Conservation (phyloP, 2,797 vertebrate genomes). For the Aulostomus chinensis region DNA sequence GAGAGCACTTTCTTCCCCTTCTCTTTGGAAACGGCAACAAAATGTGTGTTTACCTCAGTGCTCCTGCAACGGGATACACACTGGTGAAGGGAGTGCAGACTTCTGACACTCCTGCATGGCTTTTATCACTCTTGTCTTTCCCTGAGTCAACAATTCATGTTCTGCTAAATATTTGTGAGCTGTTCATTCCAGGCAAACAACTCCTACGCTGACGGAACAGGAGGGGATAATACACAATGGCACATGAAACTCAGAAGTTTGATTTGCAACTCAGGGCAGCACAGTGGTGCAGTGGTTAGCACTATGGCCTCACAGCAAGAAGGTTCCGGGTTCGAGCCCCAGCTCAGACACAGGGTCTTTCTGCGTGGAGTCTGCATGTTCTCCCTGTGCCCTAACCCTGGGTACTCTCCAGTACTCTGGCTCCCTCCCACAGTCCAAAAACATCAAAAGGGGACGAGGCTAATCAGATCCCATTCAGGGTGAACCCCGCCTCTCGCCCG, state of each 20-base stretch:
- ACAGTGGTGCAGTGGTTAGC: too few relatives aligned
- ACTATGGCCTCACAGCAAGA: too few relatives aligned
- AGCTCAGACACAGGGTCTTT: too few relatives aligned
- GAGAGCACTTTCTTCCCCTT: constrained; percentile 12
- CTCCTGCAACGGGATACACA: constrained; percentile 38
- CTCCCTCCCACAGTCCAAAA: too few relatives aligned
- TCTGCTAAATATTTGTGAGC: constrained; percentile 53
- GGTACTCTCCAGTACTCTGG: too few relatives aligned
- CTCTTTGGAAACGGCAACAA: constrained; percentile 43
- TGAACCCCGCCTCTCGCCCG: too few relatives aligned
- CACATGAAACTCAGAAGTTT: constrained; percentile 64
- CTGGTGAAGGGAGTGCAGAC: constrained; percentile 45
- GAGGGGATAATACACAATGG: constrained; percentile 51
- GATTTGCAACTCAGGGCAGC: constrained; percentile 43
- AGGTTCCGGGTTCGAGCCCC: too few relatives aligned
- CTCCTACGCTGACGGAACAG: constrained; percentile 30
- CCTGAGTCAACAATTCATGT: constrained; percentile 50
- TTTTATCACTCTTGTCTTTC: constrained; percentile 47
- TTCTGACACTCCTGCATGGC: constrained; percentile 36
- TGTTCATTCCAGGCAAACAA: constrained; percentile 32
- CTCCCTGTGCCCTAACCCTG: too few relatives aligned
- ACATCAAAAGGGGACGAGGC: too few relatives aligned
- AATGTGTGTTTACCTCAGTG: constrained; percentile 42
- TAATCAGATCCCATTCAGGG: too few relatives aligned
- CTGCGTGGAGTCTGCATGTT: too few relatives aligned